Percentiles rank a stretch among this genome's conserved stretches.
These are phyloP conservation scores for Colius striatus DNA, from an alignment of 2,113 vertebrate species.

Conservation along the genomic window DNA sequence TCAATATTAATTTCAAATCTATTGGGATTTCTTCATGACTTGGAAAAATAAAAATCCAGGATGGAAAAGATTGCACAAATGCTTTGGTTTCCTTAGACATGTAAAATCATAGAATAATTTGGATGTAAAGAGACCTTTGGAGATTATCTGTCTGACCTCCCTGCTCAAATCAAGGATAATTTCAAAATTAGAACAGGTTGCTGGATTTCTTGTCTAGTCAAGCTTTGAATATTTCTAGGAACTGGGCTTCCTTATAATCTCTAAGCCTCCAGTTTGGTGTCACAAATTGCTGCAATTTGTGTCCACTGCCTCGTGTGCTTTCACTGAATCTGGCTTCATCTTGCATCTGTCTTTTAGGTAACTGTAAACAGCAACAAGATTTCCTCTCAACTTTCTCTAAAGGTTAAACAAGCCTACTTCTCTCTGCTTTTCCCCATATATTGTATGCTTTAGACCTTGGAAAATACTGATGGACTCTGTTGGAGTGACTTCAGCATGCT, in stretches of 20 bases:
- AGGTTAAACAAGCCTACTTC: background rate
- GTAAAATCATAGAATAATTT: background rate
- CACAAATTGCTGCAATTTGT: background rate
- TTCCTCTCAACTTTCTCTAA: background rate
- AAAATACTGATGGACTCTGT: background rate
- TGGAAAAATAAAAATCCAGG: background rate
- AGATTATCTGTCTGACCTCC: accelerated
- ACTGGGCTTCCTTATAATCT: background rate
- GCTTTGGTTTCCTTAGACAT: background rate
- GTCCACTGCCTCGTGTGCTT: background rate
- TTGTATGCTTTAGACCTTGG: background rate
- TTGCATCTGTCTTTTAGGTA: background rate
- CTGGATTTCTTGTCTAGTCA: background rate
- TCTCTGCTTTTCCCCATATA: background rate
- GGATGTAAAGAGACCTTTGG: background rate
- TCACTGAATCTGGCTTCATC: background rate
- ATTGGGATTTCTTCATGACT: background rate
- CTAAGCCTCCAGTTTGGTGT: background rate
- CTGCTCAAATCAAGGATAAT: background rate
- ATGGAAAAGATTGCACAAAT: background rate
- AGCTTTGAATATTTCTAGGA: background rate
- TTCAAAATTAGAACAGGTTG: background rate
- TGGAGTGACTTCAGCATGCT: background rate
- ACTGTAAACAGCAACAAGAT: background rate
- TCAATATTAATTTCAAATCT: background rate